Evolutionary conservation across 1,140 invertebrate genomes (phyloP).

Genomic region (Reticulitermes speratus): DNA sequence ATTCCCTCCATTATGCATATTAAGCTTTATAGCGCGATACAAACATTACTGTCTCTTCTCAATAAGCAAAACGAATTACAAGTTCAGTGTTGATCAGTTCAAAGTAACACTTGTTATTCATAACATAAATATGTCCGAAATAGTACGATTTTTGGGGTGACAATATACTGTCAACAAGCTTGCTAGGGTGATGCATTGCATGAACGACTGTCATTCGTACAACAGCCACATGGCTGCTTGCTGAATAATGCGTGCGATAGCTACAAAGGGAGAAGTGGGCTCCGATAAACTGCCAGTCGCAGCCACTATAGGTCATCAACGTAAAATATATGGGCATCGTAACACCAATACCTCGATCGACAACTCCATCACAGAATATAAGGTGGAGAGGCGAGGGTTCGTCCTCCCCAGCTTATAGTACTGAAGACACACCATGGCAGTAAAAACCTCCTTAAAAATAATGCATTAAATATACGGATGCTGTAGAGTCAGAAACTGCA

Average conservation of each 20-base stretch:
- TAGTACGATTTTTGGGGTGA: no score
- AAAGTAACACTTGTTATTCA: no score
- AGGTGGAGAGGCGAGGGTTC: neutral
- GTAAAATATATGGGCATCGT: neutral
- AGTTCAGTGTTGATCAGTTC: no score
- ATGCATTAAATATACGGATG: neutral
- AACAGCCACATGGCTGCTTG: neutral
- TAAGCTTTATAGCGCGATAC: no score
- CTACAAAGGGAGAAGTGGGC: neutral
- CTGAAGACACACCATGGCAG: neutral
- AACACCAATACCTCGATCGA: conserved; percentile 1
- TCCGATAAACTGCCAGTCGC: neutral
- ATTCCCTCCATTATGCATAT: no score
- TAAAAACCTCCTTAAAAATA: neutral
- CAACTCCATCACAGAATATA: neutral
- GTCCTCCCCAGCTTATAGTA: neutral
- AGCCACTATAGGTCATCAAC: neutral
- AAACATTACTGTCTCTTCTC: no score
- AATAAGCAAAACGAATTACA: no score
- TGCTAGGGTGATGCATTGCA: neutral
- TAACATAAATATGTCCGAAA: no score
- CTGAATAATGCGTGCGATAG: neutral
- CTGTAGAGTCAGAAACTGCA: neutral
- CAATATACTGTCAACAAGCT: no score
- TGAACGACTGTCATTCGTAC: neutral